These are phyloP conservation scores for Butastur rufipennis DNA, from an alignment of 2,113 vertebrate genomes.

Conservation along the genomic window DNA sequence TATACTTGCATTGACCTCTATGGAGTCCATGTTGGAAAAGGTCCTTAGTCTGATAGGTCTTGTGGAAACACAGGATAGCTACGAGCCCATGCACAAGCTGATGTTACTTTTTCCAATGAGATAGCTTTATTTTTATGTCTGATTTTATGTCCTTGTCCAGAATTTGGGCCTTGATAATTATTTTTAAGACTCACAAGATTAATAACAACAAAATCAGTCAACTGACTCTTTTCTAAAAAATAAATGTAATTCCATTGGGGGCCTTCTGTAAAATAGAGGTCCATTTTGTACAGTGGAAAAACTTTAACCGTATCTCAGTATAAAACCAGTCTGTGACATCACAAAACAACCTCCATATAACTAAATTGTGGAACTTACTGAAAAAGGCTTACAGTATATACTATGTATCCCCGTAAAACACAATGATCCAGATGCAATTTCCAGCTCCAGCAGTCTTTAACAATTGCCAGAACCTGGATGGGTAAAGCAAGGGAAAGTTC, in stretches of 20 bases:
- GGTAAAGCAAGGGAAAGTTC: not conserved
- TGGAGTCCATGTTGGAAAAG: not conserved
- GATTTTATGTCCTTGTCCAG: not conserved
- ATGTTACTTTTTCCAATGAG: not conserved
- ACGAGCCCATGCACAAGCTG: rapidly evolving
- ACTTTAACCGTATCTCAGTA: not conserved
- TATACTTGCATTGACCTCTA: not conserved
- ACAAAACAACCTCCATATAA: not conserved
- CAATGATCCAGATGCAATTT: not conserved
- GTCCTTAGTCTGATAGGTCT: not conserved
- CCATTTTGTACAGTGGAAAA: not conserved
- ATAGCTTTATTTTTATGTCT: not conserved
- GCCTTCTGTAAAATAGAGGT: not conserved
- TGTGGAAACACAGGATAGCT: not conserved
- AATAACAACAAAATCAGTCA: not conserved
- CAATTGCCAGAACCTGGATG: not conserved
- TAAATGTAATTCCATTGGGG: not conserved
- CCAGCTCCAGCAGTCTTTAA: not conserved
- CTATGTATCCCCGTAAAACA: not conserved
- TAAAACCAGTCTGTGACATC: not conserved
- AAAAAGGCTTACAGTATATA: not conserved
- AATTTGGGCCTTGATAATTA: not conserved
- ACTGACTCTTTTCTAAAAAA: not conserved
- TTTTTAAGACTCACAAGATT: not conserved
- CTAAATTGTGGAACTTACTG: not conserved